Conservation (phyloP, 2,113 vertebrate species). For the Mastomys coucha region DNA sequence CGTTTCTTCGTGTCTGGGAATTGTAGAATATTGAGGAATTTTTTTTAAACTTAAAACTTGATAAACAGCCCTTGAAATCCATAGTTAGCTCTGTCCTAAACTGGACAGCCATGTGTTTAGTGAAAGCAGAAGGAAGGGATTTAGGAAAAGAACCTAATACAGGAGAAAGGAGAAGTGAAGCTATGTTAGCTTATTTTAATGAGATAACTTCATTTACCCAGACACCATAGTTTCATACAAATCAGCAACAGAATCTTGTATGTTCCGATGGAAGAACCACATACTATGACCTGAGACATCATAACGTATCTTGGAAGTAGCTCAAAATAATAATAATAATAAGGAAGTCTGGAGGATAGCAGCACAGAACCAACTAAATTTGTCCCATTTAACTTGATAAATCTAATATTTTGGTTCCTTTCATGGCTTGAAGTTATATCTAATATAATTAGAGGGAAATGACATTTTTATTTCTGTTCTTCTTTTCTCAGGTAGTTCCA, state of each 20-base stretch:
- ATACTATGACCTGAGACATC: neutral
- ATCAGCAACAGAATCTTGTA: slow-evolving; percentile 19
- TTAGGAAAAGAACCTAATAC: slow-evolving; percentile 31
- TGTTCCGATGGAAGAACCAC: slow-evolving; percentile 5
- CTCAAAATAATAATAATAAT: neutral
- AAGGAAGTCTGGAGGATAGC: neutral
- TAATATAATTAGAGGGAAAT: neutral
- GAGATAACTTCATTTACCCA: slow-evolving; percentile 50
- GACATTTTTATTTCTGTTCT: slow-evolving; percentile 27
- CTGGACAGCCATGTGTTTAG: neutral
- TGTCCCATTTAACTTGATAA: slow-evolving; percentile 14
- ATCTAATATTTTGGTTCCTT: neutral
- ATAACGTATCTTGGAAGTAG: slow-evolving; percentile 57
- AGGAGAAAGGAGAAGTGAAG: slow-evolving; percentile 31
- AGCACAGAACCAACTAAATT: neutral
- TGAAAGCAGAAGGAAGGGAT: slow-evolving; percentile 74
- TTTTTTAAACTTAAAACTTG: slow-evolving; percentile 1
- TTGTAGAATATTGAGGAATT: slow-evolving; percentile 23
- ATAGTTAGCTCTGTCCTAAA: slow-evolving; percentile 17
- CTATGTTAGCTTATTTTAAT: slow-evolving; percentile 43
- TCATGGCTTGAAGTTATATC: slow-evolving; percentile 48
- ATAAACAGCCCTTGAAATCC: slow-evolving; percentile 39
- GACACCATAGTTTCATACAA: neutral
- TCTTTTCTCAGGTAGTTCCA: slow-evolving; percentile 36
- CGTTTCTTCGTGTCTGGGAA: slow-evolving; percentile 27